Conservation (phyloP, 37 sponge, comb jelly and placozoan genomes). For the Cliona cf. orientalis region DNA sequence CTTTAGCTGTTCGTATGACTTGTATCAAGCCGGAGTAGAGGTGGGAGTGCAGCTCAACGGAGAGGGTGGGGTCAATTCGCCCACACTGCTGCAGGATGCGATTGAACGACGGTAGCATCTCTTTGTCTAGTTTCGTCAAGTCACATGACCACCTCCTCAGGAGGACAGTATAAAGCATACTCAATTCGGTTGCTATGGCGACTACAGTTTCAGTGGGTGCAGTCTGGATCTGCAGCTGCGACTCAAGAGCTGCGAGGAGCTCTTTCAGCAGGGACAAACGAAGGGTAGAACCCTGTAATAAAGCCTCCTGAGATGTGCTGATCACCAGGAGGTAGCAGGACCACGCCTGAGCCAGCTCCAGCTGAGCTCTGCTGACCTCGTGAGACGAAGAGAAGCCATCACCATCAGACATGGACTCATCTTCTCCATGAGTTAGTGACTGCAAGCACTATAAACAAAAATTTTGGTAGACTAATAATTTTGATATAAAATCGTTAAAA, state of each 20-base stretch:
- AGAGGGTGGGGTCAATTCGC: neutral
- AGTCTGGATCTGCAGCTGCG: constrained; percentile 6
- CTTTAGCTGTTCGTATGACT: too few species aligned
- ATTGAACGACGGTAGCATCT: neutral
- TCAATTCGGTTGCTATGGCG: constrained; percentile 55
- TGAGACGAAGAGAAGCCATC: too few species aligned
- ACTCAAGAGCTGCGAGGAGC: constrained; percentile 11
- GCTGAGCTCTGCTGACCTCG: too few species aligned
- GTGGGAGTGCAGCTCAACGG: too few species aligned
- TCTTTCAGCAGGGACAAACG: constrained; percentile 15
- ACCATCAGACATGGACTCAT: too few species aligned
- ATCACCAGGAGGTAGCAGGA: constrained; percentile 40
- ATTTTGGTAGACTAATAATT: too few species aligned
- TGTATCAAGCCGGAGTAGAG: too few species aligned
- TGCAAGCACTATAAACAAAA: too few species aligned
- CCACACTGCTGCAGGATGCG: constrained; percentile 18
- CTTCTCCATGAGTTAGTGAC: too few species aligned
- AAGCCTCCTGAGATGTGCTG: neutral
- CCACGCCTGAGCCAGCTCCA: constrained; percentile 42
- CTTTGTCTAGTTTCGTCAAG: neutral
- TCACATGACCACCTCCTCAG: constrained; percentile 44
- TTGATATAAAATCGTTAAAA: too few species aligned
- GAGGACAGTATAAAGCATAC: constrained; percentile 43
- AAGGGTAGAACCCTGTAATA: neutral
- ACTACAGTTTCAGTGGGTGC: neutral